Conservation (phyloP, 2,888 invertebrate species). For the Tachystola acroxantha region DNA sequence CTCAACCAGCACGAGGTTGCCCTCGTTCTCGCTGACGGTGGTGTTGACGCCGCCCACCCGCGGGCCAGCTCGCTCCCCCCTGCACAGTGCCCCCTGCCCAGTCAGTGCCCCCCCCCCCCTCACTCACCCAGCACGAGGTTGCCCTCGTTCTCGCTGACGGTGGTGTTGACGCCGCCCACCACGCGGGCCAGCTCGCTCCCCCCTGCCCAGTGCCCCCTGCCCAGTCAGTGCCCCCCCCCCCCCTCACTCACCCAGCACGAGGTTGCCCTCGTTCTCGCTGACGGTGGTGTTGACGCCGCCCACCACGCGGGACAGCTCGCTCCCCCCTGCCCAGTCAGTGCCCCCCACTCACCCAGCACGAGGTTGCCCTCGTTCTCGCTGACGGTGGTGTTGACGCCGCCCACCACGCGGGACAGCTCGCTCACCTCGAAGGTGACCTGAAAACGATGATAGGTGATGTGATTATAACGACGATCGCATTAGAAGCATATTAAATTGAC, state of each 20-base stretch:
- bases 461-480: too few species aligned
- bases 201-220: too few species aligned
- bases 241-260: constrained; percentile 81
- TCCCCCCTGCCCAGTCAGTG: constrained; percentile 22
- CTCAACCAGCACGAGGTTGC: constrained; percentile 84
- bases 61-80: constrained; percentile 87
- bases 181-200: constrained; percentile 87
- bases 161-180: constrained; percentile 90
- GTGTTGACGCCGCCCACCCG: constrained; percentile 91
- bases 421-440: constrained; percentile 92
- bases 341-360: constrained; percentile 72
- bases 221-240: too few species aligned
- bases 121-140: constrained; percentile 82
- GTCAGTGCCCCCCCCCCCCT: too few species aligned
- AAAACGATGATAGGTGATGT: not conserved
- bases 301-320: constrained; percentile 88
- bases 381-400: constrained; percentile 91
- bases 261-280: constrained; percentile 94
- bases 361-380: constrained; percentile 95
- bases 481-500: too few species aligned
- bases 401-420: constrained; percentile 89
- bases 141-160: constrained; percentile 95
- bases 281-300: constrained; percentile 93
- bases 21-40: constrained; percentile 94
- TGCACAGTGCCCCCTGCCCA: too few species aligned